phyloP scores from a whole-genome alignment of 2,113 vertebrate genomes.

The Halcyon malimbica region DNA sequence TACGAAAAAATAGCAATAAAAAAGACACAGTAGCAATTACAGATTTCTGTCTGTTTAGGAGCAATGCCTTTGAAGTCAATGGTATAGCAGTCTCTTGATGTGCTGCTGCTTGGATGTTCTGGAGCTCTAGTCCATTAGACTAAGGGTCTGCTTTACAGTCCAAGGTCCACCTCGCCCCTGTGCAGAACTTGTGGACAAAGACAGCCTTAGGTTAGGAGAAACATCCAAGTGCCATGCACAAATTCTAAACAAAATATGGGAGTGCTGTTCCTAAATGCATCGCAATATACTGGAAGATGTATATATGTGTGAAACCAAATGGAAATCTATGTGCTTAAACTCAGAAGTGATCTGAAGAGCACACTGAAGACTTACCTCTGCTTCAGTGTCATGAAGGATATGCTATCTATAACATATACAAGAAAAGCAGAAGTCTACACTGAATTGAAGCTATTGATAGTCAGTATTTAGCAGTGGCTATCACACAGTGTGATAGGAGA shows the following conservation, averaged over 20 bases:
- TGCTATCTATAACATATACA: background rate
- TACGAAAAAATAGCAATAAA: background rate
- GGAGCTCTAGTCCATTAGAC: background rate
- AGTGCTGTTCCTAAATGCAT: background rate
- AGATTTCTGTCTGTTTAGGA: background rate
- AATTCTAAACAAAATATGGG: background rate
- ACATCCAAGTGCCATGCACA: background rate
- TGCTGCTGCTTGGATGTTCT: background rate
- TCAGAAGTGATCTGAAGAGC: background rate
- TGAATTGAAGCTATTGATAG: background rate
- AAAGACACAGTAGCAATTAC: background rate
- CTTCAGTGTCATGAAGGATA: background rate
- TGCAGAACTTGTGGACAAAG: background rate
- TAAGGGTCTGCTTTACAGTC: background rate
- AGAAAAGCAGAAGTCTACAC: background rate
- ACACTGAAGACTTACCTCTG: background rate
- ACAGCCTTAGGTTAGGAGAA: background rate
- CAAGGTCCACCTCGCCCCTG: rapidly evolving
- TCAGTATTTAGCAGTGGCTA: background rate
- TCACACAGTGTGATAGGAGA: background rate
- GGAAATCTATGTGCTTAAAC: background rate
- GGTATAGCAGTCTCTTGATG: background rate
- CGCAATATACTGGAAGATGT: background rate
- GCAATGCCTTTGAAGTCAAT: background rate
- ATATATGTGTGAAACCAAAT: background rate